Conservation (phyloP, 1,140 invertebrate species). For the Scaptodrosophila lebanonensis region DNA sequence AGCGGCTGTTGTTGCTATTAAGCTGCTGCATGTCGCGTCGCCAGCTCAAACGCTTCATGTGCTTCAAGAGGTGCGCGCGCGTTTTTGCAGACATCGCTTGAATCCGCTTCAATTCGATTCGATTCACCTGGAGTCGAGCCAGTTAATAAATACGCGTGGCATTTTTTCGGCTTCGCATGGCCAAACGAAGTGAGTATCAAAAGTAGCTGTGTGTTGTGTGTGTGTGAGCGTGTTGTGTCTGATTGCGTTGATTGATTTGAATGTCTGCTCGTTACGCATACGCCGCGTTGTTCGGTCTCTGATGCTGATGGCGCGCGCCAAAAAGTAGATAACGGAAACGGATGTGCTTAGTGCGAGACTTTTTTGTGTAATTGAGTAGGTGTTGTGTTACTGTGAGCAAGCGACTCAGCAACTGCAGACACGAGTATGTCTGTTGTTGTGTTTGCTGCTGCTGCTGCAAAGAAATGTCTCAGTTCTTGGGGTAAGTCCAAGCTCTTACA, state of each 20-base stretch:
- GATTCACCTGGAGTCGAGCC: constrained; percentile 2
- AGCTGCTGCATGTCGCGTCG: constrained; percentile 54
- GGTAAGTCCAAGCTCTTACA: too few relatives aligned
- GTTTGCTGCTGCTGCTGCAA: too few relatives aligned
- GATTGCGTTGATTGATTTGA: constrained; percentile 60
- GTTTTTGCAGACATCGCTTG: too few relatives aligned
- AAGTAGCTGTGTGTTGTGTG: too few relatives aligned
- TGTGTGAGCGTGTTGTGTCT: too few relatives aligned
- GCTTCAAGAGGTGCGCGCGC: constrained; percentile 61
- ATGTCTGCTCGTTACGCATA: constrained; percentile 65
- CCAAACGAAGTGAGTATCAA: too few relatives aligned
- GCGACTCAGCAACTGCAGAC: too few relatives aligned
- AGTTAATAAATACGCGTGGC: constrained; percentile 23
- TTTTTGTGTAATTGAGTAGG: constrained; percentile 24
- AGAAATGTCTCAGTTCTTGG: too few relatives aligned
- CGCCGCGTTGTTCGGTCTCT: constrained; percentile 38
- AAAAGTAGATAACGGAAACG: constrained; percentile 61
- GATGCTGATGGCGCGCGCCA: constrained; percentile 60
- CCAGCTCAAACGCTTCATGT: constrained; percentile 66
- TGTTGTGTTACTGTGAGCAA: too few relatives aligned
- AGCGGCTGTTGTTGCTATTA: constrained; percentile 49
- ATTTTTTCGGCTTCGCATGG: constrained; percentile 28
- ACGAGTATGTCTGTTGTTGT: too few relatives aligned
- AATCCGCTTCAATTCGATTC: constrained; percentile 26
- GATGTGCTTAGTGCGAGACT: constrained; percentile 53